Evolutionary conservation across 2,888 invertebrate species (phyloP).

Genomic region (Caenorhabditis parvicauda): DNA sequence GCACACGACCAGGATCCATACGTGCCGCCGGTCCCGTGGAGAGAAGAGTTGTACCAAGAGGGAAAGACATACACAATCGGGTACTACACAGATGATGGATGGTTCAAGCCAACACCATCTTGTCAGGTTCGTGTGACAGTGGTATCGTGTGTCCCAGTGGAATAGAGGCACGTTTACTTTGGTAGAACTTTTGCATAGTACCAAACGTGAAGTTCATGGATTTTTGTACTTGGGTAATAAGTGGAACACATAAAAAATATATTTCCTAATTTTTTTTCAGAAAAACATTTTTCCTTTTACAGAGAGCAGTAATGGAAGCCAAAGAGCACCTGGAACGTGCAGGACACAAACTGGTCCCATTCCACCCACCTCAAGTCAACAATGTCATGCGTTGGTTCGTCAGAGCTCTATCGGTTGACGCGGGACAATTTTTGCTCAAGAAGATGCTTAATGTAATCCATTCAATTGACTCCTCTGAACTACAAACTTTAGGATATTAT

Average conservation of each 20-base stretch:
- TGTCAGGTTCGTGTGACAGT: constrained; percentile 16
- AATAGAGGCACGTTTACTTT: no score
- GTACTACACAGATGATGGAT: constrained; percentile 52
- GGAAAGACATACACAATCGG: constrained; percentile 33
- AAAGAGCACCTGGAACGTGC: constrained; percentile 23
- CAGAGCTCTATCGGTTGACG: constrained; percentile 41
- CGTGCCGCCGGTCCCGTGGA: constrained; percentile 49
- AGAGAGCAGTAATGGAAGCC: constrained; percentile 40
- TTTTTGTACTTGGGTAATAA: neutral
- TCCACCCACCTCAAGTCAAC: constrained; percentile 36
- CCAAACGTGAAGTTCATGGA: no score
- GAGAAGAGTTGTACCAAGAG: constrained; percentile 31
- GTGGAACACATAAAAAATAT: no score
- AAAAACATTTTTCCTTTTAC: no score
- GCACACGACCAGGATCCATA: constrained; percentile 45
- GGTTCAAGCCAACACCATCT: constrained; percentile 51
- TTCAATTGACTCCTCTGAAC: neutral
- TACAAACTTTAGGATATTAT: constrained; percentile 19
- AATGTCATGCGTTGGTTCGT: constrained; percentile 32
- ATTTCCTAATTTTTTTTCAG: no score
- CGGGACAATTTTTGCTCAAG: constrained; percentile 37
- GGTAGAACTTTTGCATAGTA: neutral
- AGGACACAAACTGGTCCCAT: constrained; percentile 43
- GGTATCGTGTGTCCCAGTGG: no score
- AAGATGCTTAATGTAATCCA: constrained; percentile 31